Conservation (phyloP, 1,140 invertebrate species). For the Propsilocerus akamusi region DNA sequence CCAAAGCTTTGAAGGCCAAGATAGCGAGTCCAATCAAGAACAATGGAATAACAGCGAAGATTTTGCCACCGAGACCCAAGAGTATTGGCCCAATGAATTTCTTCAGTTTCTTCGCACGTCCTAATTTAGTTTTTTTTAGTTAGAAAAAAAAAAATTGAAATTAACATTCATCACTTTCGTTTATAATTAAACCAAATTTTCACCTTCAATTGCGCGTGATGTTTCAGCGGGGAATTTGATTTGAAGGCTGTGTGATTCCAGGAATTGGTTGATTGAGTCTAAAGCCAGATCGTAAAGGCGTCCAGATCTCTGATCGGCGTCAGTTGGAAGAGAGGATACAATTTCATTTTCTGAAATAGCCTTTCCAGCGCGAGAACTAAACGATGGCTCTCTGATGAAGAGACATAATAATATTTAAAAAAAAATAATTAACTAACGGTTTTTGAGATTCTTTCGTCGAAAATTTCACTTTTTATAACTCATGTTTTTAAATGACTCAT, state of each 20-base stretch:
- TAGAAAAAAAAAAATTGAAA: neutral
- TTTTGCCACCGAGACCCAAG: conserved; percentile 41
- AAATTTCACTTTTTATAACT: neutral
- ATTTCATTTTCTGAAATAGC: conserved; percentile 29
- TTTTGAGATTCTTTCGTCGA: neutral
- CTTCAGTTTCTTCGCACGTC: conserved; percentile 38
- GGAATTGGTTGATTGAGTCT: conserved; percentile 31
- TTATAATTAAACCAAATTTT: conserved; percentile 4
- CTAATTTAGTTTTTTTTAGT: conserved; percentile 25
- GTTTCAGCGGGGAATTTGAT: conserved; percentile 33
- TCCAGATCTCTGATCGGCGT: conserved; percentile 27
- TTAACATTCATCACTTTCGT: conserved; percentile 6
- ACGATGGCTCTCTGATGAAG: conserved; percentile 18
- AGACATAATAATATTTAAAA: neutral
- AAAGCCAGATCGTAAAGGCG: conserved; percentile 31
- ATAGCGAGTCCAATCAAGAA: conserved; percentile 46
- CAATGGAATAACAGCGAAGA: conserved; percentile 45
- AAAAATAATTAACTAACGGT: neutral
- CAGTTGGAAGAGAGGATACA: conserved; percentile 30
- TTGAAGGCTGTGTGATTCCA: conserved; percentile 37
- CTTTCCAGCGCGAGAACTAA: conserved; percentile 26
- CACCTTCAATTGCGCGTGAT: conserved; percentile 40
- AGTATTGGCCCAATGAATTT: conserved; percentile 44
- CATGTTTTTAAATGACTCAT: neutral
- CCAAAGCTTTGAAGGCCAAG: conserved; percentile 49